Evolutionary conservation across 2,113 vertebrate genomes (phyloP).

Genomic region (Podarcis muralis): DNA sequence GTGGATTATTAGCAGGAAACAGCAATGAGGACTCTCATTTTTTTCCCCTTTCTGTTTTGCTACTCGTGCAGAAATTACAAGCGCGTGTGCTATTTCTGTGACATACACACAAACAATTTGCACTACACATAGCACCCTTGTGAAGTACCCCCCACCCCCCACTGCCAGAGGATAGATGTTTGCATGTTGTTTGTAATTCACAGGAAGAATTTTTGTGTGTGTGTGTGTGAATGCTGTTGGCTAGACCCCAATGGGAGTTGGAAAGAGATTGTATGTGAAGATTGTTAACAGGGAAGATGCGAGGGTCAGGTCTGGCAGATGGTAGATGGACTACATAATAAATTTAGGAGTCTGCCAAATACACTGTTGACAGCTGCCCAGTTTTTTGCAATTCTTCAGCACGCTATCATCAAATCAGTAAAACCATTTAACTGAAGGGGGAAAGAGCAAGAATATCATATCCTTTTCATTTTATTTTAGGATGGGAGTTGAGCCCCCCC

Average conservation of each 20-base stretch:
- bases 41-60: slow-evolving; percentile 2
- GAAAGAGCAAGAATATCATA: neutral
- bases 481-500: neutral
- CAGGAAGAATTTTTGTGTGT: neutral
- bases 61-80: slow-evolving; percentile 21
- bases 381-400: slow-evolving; percentile 10
- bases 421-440: neutral
- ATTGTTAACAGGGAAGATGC: slow-evolving; percentile 18
- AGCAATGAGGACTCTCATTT: slow-evolving; percentile 46
- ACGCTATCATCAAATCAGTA: neutral
- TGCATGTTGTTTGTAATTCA: neutral
- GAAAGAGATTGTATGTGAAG: neutral
- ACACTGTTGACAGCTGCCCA: slow-evolving; percentile 26
- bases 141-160: neutral
- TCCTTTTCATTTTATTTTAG: neutral
- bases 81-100: neutral
- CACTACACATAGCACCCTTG: neutral
- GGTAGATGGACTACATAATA: slow-evolving; percentile 24
- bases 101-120: neutral
- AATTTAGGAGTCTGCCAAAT: neutral
- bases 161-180: neutral
- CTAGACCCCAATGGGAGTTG: neutral
- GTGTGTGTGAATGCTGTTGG: neutral
- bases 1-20: slow-evolving; percentile 52
- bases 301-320: slow-evolving; percentile 13